Evolutionary conservation across 2,797 vertebrate genomes (phyloP).

Genomic region (Hydrocynus forskahlii): DNA sequence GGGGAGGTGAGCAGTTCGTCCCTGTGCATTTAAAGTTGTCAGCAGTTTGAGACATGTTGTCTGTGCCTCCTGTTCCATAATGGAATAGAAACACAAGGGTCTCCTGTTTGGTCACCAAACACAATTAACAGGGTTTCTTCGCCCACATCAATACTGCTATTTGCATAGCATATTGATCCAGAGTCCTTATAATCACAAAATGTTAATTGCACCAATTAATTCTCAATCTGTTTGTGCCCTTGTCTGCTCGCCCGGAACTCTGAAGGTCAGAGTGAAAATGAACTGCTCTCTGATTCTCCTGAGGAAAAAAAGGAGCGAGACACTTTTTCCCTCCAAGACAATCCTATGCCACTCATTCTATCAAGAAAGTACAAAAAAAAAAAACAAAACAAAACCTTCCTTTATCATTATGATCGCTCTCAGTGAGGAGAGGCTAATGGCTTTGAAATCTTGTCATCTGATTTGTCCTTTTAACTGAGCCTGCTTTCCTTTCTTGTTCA

Average conservation of each 20-base stretch:
- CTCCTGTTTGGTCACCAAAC: slow-evolving; percentile 79
- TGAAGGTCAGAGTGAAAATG: slow-evolving; percentile 92
- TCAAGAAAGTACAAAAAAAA: slow-evolving; percentile 70
- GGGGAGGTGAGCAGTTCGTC: slow-evolving; percentile 61
- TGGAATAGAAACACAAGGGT: slow-evolving; percentile 77
- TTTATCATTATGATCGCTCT: slow-evolving; percentile 83
- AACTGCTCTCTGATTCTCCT: slow-evolving; percentile 83
- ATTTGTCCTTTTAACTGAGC: slow-evolving; percentile 84
- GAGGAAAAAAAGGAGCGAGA: slow-evolving; percentile 51
- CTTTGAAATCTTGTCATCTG: slow-evolving; percentile 84
- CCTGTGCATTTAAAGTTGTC: slow-evolving; percentile 76
- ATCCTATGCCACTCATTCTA: slow-evolving; percentile 71
- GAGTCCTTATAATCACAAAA: slow-evolving; percentile 96
- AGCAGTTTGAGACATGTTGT: slow-evolving; percentile 79
- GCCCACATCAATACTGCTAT: slow-evolving; percentile 86
- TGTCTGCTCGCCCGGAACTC: slow-evolving; percentile 83
- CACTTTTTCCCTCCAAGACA: slow-evolving; percentile 73
- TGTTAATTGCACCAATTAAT: slow-evolving; percentile 99
- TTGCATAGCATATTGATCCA: slow-evolving; percentile 95
- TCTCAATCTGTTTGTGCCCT: slow-evolving; percentile 92
- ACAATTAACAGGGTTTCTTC: slow-evolving; percentile 85
- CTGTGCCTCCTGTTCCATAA: slow-evolving; percentile 83
- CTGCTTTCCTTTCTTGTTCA: slow-evolving; percentile 77
- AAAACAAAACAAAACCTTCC: slow-evolving; percentile 64
- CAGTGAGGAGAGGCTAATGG: slow-evolving; percentile 80